phyloP scores from a whole-genome alignment of 2,888 invertebrate species.

The Aplocera efformata region DNA sequence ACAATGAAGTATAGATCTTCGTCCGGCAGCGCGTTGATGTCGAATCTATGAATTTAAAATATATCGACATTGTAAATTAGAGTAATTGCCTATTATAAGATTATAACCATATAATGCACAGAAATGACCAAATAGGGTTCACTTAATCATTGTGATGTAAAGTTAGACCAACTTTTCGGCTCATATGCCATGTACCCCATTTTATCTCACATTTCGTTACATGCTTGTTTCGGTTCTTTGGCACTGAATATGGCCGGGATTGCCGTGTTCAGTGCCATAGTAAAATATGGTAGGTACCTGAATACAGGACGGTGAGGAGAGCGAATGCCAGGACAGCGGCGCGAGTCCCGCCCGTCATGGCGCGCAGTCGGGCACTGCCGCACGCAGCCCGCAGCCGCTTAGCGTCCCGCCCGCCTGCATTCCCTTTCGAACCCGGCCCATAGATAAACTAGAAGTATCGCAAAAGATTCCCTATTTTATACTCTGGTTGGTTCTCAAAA shows the following conservation, averaged over 20 bases:
- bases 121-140: too few relatives aligned
- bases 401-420: slow-evolving; percentile 36
- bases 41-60: slow-evolving; percentile 11
- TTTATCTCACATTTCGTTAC: too few relatives aligned
- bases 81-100: too few relatives aligned
- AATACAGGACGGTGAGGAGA: slow-evolving; percentile 65
- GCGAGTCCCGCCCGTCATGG: slow-evolving; percentile 73
- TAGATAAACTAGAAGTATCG: slow-evolving; percentile 13
- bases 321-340: slow-evolving; percentile 55
- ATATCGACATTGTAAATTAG: too few relatives aligned
- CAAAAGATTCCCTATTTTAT: neutral
- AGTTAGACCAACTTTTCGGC: too few relatives aligned
- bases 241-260: too few relatives aligned
- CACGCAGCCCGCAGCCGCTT: slow-evolving; percentile 41
- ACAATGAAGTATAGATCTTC: neutral
- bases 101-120: too few relatives aligned
- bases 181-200: too few relatives aligned
- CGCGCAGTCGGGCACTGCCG: slow-evolving; percentile 65
- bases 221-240: too few relatives aligned
- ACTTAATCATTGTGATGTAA: too few relatives aligned
- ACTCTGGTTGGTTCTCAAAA: too few relatives aligned
- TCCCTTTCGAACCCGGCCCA: slow-evolving; percentile 26
- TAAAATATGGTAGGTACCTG: slow-evolving; percentile 59
- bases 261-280: slow-evolving; percentile 1
- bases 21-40: slow-evolving; percentile 24